Conservation (phyloP, 2,113 vertebrate genomes). For the Tychaedon coryphoeus region DNA sequence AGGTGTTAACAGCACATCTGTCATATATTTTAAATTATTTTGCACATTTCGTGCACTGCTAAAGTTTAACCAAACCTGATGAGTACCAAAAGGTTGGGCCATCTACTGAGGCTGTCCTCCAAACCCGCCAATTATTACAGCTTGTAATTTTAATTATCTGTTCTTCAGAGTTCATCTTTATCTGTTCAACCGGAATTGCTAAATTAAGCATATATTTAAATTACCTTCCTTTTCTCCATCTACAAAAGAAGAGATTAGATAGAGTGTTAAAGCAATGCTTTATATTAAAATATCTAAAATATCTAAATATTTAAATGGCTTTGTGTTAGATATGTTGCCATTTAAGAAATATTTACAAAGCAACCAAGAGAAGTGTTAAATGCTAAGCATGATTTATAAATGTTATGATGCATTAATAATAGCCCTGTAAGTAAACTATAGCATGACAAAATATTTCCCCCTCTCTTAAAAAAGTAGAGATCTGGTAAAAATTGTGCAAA, state of each 20-base stretch:
- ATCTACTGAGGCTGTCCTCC: neutral
- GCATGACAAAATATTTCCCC: neutral
- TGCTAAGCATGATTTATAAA: neutral
- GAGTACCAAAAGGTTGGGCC: neutral
- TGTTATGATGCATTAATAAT: neutral
- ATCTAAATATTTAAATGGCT: neutral
- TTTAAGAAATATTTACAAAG: neutral
- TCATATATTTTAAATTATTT: neutral
- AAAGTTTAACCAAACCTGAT: neutral
- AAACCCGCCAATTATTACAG: neutral
- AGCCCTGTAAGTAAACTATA: neutral
- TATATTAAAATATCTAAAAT: neutral
- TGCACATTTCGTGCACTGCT: neutral
- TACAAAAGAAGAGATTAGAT: neutral
- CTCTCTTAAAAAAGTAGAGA: neutral
- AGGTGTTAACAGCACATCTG: neutral
- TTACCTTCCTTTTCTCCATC: neutral
- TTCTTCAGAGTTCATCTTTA: neutral
- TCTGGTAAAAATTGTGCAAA: neutral
- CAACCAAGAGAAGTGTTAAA: neutral
- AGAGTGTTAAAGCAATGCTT: neutral
- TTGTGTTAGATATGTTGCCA: neutral
- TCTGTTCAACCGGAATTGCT: neutral
- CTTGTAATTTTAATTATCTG: neutral
- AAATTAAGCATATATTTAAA: neutral